These are phyloP conservation scores for Scaptomyza polygonia DNA, from an alignment of 2,888 invertebrate genomes.

Conservation along the genomic window DNA sequence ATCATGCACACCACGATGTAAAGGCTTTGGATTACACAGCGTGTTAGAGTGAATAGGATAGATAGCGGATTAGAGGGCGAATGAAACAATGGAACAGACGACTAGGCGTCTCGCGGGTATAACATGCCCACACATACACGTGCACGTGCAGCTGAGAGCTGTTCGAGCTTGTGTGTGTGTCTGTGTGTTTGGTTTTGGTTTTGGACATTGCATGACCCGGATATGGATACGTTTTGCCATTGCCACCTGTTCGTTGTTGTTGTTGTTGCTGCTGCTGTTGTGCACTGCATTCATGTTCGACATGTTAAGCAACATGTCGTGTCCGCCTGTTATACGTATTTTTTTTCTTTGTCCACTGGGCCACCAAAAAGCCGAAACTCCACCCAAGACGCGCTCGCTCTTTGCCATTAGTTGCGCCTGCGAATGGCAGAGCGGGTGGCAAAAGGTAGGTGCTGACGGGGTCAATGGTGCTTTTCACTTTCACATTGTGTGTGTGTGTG, in stretches of 20 bases:
- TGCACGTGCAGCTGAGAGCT: conserved; percentile 72
- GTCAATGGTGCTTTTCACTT: conserved; percentile 55
- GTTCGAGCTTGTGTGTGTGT: conserved; percentile 52
- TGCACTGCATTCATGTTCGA: conserved; percentile 67
- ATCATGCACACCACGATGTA: conserved; percentile 64
- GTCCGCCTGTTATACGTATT: conserved; percentile 34
- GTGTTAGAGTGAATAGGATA: background rate
- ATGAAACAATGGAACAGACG: too few species aligned
- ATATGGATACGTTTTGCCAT: conserved; percentile 41
- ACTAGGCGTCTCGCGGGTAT: conserved; percentile 38
- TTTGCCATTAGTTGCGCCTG: conserved; percentile 44
- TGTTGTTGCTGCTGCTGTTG: conserved; percentile 33
- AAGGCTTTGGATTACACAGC: too few species aligned
- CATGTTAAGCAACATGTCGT: conserved; percentile 72
- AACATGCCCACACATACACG: conserved; percentile 36
- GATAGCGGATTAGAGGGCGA: background rate
- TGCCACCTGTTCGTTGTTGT: conserved; percentile 76
- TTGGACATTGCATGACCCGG: conserved; percentile 53
- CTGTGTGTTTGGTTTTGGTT: too few species aligned
- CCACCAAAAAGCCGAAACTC: conserved; percentile 1
- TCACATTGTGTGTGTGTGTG: conserved; percentile 33
- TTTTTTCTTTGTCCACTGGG: conserved; percentile 2
- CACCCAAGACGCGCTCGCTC: conserved; percentile 39
- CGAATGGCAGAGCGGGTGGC: background rate
- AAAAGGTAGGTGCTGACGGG: background rate